A percentile compares a stretch with the other conserved stretches of the same genome.
These are phyloP conservation scores for Tetranychus piercei DNA, from an alignment of 2,888 invertebrate species.

Conservation along the genomic window DNA sequence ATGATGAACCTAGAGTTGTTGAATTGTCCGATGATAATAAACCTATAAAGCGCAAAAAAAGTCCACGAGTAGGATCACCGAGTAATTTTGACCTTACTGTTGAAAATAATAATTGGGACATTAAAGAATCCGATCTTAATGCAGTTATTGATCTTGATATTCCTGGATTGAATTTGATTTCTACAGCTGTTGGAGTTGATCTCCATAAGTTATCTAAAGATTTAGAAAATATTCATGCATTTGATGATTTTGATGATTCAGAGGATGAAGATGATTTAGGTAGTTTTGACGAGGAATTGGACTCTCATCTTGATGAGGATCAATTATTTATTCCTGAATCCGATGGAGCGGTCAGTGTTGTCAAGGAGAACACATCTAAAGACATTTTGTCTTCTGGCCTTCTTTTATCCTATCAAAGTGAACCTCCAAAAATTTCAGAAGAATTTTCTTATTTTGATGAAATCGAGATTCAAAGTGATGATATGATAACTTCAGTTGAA, in stretches of 20 bases:
- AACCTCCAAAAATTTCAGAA: background rate
- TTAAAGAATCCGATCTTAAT: slow-evolving; percentile 22
- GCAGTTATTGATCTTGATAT: slow-evolving; percentile 19
- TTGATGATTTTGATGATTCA: slow-evolving; percentile 18
- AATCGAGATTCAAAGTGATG: background rate
- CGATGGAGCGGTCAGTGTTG: background rate
- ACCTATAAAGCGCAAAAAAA: slow-evolving; percentile 7
- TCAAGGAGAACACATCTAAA: background rate
- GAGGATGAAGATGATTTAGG: slow-evolving; percentile 14
- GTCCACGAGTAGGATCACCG: slow-evolving; percentile 28
- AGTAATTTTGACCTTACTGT: slow-evolving; percentile 28
- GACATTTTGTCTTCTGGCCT: background rate
- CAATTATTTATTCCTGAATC: background rate
- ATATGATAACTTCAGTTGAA: background rate
- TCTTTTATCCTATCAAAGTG: background rate
- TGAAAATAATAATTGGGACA: background rate
- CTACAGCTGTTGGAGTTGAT: slow-evolving; percentile 26
- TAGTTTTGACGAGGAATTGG: background rate
- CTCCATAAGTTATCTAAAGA: slow-evolving; percentile 28
- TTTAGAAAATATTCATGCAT: slow-evolving; percentile 24
- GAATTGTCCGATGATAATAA: slow-evolving; percentile 22
- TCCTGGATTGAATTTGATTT: slow-evolving; percentile 20
- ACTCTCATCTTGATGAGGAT: background rate
- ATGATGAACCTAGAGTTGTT: slow-evolving; percentile 12
- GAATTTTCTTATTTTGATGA: background rate